Percentiles rank a stretch among this genome's conserved stretches.
Evolutionary conservation across 2,888 invertebrate species (phyloP).

Genomic region (Harpalus rufipes): DNA sequence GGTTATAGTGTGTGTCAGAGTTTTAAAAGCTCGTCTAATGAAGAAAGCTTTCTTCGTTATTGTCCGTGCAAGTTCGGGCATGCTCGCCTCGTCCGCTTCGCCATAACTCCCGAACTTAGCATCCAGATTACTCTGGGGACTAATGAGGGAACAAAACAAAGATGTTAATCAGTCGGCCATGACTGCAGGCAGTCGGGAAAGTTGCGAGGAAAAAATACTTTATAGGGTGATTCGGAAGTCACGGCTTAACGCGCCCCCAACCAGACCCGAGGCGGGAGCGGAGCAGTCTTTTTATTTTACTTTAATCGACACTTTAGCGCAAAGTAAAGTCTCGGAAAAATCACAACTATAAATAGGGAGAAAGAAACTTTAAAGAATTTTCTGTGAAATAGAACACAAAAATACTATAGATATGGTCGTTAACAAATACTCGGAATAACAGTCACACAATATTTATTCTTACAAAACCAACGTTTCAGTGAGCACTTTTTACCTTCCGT

Average conservation of each 20-base stretch:
- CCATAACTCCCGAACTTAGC: slow-evolving; percentile 74
- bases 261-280: background rate
- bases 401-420: too few relatives aligned
- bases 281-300: background rate
- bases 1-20: too few relatives aligned
- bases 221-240: slow-evolving; percentile 52
- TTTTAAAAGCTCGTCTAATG: background rate
- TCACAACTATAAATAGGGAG: background rate
- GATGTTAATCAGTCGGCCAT: slow-evolving; percentile 74
- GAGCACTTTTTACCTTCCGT: too few relatives aligned
- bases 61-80: slow-evolving; percentile 28
- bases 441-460: too few relatives aligned
- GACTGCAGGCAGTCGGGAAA: slow-evolving; percentile 66
- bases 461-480: too few relatives aligned
- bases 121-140: slow-evolving; percentile 73
- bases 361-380: too few relatives aligned
- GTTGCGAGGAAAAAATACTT: slow-evolving; percentile 43
- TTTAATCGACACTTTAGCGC: slow-evolving; percentile 31
- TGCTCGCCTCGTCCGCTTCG: background rate
- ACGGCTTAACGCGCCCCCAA: slow-evolving; percentile 18
- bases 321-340: background rate
- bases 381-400: too few relatives aligned
- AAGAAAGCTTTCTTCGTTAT: slow-evolving; percentile 8
- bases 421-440: too few relatives aligned
- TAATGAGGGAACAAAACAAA: slow-evolving; percentile 73